Evolutionary conservation across 2,797 vertebrate species (phyloP).

Genomic region (Sciaenops ocellatus): DNA sequence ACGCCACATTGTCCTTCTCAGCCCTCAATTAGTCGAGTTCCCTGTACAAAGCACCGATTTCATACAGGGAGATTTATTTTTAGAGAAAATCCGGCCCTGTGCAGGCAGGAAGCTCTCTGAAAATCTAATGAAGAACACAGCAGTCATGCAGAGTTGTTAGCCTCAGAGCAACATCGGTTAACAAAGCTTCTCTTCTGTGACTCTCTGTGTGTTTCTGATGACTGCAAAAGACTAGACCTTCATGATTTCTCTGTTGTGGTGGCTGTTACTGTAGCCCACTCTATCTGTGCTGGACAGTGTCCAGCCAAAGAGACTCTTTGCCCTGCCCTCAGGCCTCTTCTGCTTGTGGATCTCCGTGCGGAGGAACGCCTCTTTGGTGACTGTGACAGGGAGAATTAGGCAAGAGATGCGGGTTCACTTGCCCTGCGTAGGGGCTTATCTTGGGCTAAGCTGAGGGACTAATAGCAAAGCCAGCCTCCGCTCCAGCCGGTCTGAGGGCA

Average conservation of each 20-base stretch:
- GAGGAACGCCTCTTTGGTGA: conserved; percentile 89
- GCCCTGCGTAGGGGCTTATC: conserved; percentile 89
- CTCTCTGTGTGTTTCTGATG: conserved; percentile 43
- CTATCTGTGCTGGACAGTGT: conserved; percentile 78
- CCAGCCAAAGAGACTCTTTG: conserved; percentile 81
- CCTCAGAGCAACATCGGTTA: conserved; percentile 52
- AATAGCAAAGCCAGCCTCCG: conserved; percentile 86
- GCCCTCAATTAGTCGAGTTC: conserved; percentile 75
- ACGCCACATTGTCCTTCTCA: conserved; percentile 74
- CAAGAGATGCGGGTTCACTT: conserved; percentile 86
- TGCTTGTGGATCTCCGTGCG: conserved; percentile 83
- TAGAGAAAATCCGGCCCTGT: conserved; percentile 59
- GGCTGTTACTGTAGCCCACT: conserved; percentile 47
- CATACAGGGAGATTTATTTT: conserved; percentile 66
- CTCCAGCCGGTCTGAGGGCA: conserved; percentile 87
- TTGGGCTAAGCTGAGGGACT: conserved; percentile 89
- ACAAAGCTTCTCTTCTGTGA: conserved; percentile 65
- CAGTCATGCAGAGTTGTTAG: conserved; percentile 70
- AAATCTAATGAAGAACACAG: conserved; percentile 73
- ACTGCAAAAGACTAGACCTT: conserved; percentile 56
- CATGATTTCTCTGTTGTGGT: conserved; percentile 19
- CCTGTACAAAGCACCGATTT: conserved; percentile 61
- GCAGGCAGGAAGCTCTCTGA: conserved; percentile 66
- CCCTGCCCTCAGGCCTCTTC: conserved; percentile 88
- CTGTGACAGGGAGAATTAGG: conserved; percentile 91